Conservation (phyloP, 2,797 vertebrate species). For the Buphagus erythrorhynchus region DNA sequence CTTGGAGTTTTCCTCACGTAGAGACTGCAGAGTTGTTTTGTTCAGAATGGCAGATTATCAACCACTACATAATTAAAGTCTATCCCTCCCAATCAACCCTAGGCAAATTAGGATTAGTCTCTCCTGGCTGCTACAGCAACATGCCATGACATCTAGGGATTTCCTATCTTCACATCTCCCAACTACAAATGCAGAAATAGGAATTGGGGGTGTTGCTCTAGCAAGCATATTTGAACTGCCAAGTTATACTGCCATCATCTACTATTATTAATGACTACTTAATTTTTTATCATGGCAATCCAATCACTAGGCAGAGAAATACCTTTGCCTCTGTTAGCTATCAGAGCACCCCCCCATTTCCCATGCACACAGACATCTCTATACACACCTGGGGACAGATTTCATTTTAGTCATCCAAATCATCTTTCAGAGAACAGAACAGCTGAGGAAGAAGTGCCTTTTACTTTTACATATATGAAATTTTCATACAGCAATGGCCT, state of each 20-base stretch:
- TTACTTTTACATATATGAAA: neutral
- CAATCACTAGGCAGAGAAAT: neutral
- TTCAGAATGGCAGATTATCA: constrained; percentile 52
- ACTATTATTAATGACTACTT: neutral
- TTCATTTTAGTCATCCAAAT: neutral
- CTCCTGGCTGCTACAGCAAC: constrained; percentile 30
- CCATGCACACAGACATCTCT: neutral
- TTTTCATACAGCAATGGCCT: neutral
- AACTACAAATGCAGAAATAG: neutral
- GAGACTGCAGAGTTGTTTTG: constrained; percentile 2
- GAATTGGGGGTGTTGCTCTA: neutral
- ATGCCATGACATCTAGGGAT: constrained; percentile 29
- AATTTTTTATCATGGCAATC: neutral
- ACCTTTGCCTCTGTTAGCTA: neutral
- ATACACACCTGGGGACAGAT: neutral
- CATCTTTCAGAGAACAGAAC: neutral
- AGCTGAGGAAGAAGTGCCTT: neutral
- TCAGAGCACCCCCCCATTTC: neutral
- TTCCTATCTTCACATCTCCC: constrained; percentile 17
- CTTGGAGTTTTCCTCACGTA: neutral
- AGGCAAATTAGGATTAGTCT: constrained; percentile 33
- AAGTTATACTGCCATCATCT: neutral
- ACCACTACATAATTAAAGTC: constrained; percentile 14
- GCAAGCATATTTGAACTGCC: neutral
- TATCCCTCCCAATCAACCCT: constrained; percentile 42